Percentiles rank a stretch among this genome's conserved stretches.
Evolutionary conservation across 2,113 vertebrate genomes (phyloP).

Genomic region (Indicator maculatus): DNA sequence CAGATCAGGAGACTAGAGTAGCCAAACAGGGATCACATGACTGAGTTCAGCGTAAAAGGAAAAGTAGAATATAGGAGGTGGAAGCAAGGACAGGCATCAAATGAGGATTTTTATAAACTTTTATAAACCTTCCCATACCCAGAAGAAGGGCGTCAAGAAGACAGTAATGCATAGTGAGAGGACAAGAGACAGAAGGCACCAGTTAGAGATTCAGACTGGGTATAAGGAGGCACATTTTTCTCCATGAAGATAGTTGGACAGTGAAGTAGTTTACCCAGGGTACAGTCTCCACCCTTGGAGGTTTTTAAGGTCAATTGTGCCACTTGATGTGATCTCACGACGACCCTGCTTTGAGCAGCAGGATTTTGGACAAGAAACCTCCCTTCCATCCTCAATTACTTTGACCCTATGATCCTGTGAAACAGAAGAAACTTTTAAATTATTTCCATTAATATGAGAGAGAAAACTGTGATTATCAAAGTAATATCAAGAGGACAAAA

Average conservation of each 20-base stretch:
- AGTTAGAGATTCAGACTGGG: background rate
- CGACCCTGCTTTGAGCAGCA: background rate
- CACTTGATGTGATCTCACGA: background rate
- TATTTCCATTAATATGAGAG: background rate
- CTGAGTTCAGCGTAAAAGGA: background rate
- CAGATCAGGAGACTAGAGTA: background rate
- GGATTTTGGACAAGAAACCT: background rate
- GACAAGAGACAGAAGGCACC: background rate
- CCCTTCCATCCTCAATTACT: background rate
- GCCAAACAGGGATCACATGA: background rate
- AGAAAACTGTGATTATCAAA: background rate
- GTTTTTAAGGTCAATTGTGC: background rate
- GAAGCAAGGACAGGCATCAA: background rate
- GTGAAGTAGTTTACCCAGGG: background rate
- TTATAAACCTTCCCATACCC: background rate
- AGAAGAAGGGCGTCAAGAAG: background rate
- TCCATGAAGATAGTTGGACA: background rate
- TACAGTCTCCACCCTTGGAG: no score
- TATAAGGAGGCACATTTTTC: background rate
- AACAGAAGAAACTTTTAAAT: background rate
- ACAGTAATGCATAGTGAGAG: background rate
- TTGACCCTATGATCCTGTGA: background rate
- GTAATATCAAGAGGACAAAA: background rate
- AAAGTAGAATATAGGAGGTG: background rate
- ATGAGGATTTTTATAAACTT: background rate